Conservation (phyloP, 2,888 invertebrate species). For the Sinopyrophorus schimmeli region DNA sequence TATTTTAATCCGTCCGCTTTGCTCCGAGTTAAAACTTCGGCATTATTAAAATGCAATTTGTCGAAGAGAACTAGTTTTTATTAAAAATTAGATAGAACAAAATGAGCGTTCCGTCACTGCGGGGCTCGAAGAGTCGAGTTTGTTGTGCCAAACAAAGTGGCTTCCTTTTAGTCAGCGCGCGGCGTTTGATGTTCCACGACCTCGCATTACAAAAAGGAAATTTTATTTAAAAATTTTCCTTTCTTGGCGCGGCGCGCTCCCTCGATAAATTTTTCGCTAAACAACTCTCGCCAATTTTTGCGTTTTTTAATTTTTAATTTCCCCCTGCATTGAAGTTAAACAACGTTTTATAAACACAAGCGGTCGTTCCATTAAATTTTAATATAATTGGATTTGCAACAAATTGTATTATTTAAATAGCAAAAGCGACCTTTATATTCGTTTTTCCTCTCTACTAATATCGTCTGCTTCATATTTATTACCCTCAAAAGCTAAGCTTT, state of each 20-base stretch:
- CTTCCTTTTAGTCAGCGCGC: constrained; percentile 6
- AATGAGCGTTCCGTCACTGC: constrained; percentile 14
- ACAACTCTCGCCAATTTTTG: background rate
- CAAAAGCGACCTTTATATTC: too few species aligned
- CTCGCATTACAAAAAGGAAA: too few species aligned
- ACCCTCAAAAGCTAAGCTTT: too few species aligned
- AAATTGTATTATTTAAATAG: too few species aligned
- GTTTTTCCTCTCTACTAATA: too few species aligned
- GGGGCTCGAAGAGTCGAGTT: constrained; percentile 11
- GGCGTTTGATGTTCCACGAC: constrained; percentile 21
- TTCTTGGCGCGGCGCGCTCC: constrained; percentile 1
- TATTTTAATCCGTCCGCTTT: too few species aligned
- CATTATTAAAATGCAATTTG: constrained; percentile 12
- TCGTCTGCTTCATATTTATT: too few species aligned
- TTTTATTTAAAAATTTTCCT: constrained; percentile 13
- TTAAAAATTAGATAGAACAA: constrained; percentile 9
- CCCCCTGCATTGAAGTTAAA: too few species aligned
- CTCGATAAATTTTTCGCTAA: constrained; percentile 6
- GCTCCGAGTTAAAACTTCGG: too few species aligned
- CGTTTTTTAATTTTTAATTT: constrained; percentile 15
- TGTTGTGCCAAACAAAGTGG: constrained; percentile 9
- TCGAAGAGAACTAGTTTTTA: constrained; percentile 4
- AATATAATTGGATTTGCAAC: too few species aligned
- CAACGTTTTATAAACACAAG: too few species aligned
- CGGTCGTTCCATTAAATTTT: too few species aligned